Conservation (phyloP, 2,113 vertebrate genomes). For the Ptilonorhynchus violaceus region DNA sequence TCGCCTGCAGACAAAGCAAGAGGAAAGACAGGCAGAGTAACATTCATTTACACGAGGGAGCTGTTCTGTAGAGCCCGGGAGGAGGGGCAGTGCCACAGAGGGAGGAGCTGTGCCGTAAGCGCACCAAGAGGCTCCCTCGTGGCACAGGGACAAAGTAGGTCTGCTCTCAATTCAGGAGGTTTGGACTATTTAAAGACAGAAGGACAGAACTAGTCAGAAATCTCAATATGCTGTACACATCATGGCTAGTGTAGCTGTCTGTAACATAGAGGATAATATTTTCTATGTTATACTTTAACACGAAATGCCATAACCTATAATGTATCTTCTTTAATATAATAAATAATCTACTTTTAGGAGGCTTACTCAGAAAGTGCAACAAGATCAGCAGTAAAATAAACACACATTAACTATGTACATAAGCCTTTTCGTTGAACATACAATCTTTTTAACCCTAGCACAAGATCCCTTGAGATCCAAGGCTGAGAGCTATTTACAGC, state of each 20-base stretch:
- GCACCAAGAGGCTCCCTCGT: background rate
- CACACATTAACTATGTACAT: conserved; percentile 30
- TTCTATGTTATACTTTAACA: conserved; percentile 1
- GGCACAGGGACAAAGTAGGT: background rate
- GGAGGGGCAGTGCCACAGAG: background rate
- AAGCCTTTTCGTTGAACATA: conserved; percentile 1
- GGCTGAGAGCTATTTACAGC: background rate
- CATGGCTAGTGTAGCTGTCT: background rate
- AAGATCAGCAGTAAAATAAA: conserved; percentile 39
- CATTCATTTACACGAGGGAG: conserved; percentile 1
- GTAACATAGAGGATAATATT: background rate
- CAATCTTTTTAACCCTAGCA: background rate
- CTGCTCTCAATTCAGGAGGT: background rate
- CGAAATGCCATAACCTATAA: background rate
- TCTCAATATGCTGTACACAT: background rate
- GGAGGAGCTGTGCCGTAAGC: background rate
- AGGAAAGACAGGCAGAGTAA: conserved; percentile 60
- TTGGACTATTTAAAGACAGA: background rate
- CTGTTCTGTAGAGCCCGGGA: background rate
- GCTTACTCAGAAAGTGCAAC: conserved; percentile 37
- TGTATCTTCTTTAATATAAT: conserved; percentile 18
- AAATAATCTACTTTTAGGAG: conserved; percentile 37
- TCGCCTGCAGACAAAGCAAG: conserved; percentile 65
- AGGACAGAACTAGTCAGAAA: conserved; percentile 1
- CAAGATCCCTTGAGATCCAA: background rate